A percentile compares a stretch with the other conserved stretches of the same genome.
These are phyloP conservation scores for Yponomeuta malinellus DNA, from an alignment of 2,888 invertebrate genomes.

Conservation along the genomic window DNA sequence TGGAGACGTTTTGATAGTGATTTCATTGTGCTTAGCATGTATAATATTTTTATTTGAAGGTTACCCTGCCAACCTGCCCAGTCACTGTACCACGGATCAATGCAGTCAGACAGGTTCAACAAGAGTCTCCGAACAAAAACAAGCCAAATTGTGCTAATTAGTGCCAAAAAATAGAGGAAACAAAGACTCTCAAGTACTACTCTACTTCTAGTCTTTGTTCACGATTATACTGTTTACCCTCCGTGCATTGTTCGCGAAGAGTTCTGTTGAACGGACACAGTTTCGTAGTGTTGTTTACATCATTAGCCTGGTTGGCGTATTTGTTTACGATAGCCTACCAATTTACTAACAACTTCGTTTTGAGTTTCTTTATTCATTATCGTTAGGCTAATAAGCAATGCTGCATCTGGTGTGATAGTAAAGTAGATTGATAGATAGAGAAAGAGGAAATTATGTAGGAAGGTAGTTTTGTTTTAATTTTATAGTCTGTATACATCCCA, in stretches of 20 bases:
- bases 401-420: neutral
- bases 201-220: neutral
- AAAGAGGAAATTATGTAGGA: no score
- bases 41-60: neutral
- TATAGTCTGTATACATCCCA: no score
- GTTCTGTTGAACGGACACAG: neutral
- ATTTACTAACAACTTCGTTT: neutral
- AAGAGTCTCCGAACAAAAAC: neutral
- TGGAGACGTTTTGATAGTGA: no score
- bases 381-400: neutral
- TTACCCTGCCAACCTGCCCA: neutral
- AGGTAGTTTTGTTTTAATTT: no score
- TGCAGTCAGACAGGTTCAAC: neutral
- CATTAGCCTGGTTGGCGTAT: neutral
- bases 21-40: neutral
- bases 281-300: constrained; percentile 1
- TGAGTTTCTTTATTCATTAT: neutral
- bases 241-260: neutral
- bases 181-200: neutral
- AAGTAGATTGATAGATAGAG: no score
- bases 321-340: neutral
- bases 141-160: neutral
- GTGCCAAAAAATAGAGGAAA: constrained; percentile 1
- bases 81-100: neutral
- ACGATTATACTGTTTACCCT: neutral